Base-by-base conservation (phyloP, 2,888 invertebrate species). In the Drosophila meridionalis region DNA sequence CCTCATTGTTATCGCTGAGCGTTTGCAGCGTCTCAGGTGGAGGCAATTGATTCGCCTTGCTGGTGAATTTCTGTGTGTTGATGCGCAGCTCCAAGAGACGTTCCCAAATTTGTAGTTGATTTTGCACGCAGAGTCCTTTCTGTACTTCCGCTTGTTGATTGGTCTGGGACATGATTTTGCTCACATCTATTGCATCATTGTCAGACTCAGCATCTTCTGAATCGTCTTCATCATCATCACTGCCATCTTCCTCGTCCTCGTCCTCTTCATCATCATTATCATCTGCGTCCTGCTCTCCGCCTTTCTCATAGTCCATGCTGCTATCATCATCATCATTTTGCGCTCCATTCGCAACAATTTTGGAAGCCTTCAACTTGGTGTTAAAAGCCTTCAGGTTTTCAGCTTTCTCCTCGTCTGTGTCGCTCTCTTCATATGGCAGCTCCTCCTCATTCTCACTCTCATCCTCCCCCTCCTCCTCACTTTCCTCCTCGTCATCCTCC, bases 11-110 rank as follows among this genome's bases (percentile, higher is more conserved):
- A 78, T 80, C 72, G 92, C 93, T 42, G 95, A 89, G 59, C 4
- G 68, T 38, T 40, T 93, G 89, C 83, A 95, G 95, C 7, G 90
- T 91, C 8, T 95, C 94, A 82, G 96, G 95, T 2, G 70, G 30
- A 0, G 98, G 98, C 93, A 98, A 94, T 91, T 95, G 96, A 92
- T 98, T 98, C 0, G 96, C 95, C 14, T 95, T 94, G 50, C 94
- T 93, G 60, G 98, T 92, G 85, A 96, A 95, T 92, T 98, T 97
- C 92, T 99, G 98, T 32, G 98, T 93, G 90, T 97, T 96, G 83
- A 99, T 98, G 78, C 99, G 94, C 91, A 96, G 94, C 93, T 99
- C 98, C 32, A 99, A 92, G 5, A 99, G 92, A 64, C 95, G 95
- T 92, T 99, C 98, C 97, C 98, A 99, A 2, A 98, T 90, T 45